Conservation (phyloP, 2,797 vertebrate genomes). For the Ambastaia sidthimunki region DNA sequence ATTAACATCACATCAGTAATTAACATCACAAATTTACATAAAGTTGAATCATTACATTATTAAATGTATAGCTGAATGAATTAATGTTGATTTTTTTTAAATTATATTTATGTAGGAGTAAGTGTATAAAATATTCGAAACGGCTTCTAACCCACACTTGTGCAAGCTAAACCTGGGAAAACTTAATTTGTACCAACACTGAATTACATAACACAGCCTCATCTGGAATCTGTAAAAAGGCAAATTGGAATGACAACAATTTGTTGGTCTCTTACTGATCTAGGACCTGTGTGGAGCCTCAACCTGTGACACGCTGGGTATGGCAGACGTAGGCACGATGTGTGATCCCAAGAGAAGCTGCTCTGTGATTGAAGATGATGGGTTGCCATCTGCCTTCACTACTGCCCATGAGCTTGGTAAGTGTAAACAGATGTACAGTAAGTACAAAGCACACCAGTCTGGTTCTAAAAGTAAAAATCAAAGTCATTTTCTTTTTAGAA, state of each 20-base stretch:
- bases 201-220: neutral
- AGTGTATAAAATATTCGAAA: neutral
- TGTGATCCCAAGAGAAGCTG: conserved; percentile 98
- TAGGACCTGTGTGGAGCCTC: conserved; percentile 97
- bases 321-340: conserved; percentile 99
- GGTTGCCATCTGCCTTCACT: conserved; percentile 96
- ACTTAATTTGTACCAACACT: neutral
- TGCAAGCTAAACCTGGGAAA: neutral
- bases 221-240: conserved; percentile 11
- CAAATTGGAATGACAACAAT: conserved; percentile 4
- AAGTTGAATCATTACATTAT: neutral
- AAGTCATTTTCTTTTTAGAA: neutral
- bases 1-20: no score
- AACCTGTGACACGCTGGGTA: conserved; percentile 96
- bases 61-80: neutral
- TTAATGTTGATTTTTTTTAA: neutral
- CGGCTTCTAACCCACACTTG: neutral
- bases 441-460: conserved; percentile 1
- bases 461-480: neutral
- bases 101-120: neutral
- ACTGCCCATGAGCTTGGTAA: conserved; percentile 96
- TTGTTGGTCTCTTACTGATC: conserved; percentile 32
- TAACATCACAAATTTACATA: neutral
- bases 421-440: conserved; percentile 39
- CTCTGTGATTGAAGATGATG: conserved; percentile 97